Evolutionary conservation across 2,888 invertebrate species (phyloP), one percentile per base, ranked within the genome.

Genomic region (Philonicus albiceps): DNA sequence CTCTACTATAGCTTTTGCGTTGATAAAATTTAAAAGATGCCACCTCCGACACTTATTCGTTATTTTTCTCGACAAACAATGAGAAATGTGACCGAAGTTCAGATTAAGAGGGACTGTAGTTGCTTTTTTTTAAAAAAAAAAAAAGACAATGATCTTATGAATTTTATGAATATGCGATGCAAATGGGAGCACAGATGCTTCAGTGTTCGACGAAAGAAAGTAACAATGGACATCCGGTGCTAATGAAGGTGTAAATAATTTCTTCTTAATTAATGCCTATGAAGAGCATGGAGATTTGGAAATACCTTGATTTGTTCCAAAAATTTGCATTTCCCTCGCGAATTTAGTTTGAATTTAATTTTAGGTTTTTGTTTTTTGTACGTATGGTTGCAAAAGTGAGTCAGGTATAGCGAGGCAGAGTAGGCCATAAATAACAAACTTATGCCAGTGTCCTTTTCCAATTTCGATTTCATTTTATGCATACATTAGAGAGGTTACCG

Each of bases 231-330:
- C 19, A 75, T 31, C 49, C 30, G 78, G 78, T 30, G 78, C 78
- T 43, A 78, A 43, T 78, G 43, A 78, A 49, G 78, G 78, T 16
- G 78, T 78, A 78, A 76, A 76, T 76, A 40, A 76, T 37, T 37
- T 76, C 40, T 31, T 76, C 22, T 76, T 76, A 40, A 40, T 76
- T 76, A 37, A 76, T 76, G 31, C 75, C n/a, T 37, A 13, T 75
- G 43, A 19, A 13, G 22, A 37, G 40, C 22, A 19, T 43, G 31
- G 13, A 19, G 16, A n/a, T 76, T 76, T 76, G 8, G 76, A 76
- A 76, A 76, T 40, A 40, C n/a, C 34, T 76, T 34, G 40, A 40
- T 76, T 76, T 76, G 22, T 75, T 40, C 8, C 22, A 0, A 40
- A 7, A 40, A 76, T 76, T 76, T 37, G 76, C 76, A 76, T 76